Evolutionary conservation across 2,888 invertebrate genomes (phyloP).

Genomic region (Melanchra persicariae): DNA sequence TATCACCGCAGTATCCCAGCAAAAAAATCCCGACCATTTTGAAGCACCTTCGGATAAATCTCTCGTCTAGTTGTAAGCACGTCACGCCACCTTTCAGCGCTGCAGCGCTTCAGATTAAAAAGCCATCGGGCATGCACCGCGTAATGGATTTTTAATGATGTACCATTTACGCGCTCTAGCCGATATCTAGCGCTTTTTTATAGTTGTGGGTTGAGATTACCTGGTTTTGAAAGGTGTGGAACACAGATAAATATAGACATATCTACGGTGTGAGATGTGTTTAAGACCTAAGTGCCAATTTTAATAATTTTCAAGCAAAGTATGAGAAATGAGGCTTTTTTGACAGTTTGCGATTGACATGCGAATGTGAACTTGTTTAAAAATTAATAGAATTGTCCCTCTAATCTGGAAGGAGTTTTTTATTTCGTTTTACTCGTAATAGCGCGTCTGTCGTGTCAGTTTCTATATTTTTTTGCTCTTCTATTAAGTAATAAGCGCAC

Average conservation of each 20-base stretch:
- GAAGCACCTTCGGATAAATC: constrained; percentile 54
- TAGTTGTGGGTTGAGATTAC: constrained; percentile 45
- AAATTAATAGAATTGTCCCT: no score
- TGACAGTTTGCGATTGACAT: no score
- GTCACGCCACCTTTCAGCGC: constrained; percentile 56
- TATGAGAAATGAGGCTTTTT: no score
- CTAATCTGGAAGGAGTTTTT: neutral
- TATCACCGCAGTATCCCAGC: neutral
- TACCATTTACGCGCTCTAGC: constrained; percentile 67
- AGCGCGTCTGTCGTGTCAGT: no score
- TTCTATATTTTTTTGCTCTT: no score
- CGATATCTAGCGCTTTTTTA: constrained; percentile 62
- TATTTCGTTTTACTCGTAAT: neutral
- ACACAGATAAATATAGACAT: no score
- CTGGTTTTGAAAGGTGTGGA: neutral
- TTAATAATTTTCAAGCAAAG: no score
- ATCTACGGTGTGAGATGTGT: no score
- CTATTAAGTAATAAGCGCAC: no score
- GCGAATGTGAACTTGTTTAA: no score
- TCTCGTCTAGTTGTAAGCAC: constrained; percentile 44
- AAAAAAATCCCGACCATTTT: constrained; percentile 35
- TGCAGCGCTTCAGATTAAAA: constrained; percentile 75
- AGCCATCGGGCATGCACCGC: constrained; percentile 74
- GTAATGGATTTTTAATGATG: constrained; percentile 83
- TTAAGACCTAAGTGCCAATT: no score